Conservation (phyloP, 2,888 invertebrate species). For the Chironomus riparius region DNA sequence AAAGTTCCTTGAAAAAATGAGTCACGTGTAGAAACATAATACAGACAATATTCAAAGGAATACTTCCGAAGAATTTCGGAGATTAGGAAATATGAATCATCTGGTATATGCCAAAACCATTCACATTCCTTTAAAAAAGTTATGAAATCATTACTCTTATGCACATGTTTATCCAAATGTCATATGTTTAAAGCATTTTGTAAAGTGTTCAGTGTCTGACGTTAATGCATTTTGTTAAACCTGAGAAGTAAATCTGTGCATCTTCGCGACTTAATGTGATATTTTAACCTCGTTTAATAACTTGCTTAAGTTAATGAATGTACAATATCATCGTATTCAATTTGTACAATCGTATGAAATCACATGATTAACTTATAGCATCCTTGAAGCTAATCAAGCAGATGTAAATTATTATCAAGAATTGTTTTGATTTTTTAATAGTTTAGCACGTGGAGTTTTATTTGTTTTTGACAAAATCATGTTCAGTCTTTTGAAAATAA, state of each 20-base stretch:
- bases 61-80: no score
- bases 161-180: not conserved
- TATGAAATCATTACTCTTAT: no score
- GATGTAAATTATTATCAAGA: no score
- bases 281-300: not conserved
- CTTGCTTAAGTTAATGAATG: not conserved
- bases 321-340: not conserved
- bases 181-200: not conserved
- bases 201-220: not conserved
- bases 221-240: not conserved
- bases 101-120: not conserved
- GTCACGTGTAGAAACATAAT: no score
- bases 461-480: no score
- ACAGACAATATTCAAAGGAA: no score
- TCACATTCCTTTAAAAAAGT: not conserved
- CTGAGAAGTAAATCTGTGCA: not conserved
- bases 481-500: no score
- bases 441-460: no score
- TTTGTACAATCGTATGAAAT: not conserved
- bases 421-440: no score
- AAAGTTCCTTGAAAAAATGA: no score
- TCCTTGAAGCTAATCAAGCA: no score
- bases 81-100: not conserved
- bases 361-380: not conserved
- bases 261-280: not conserved